These are phyloP conservation scores for Gastrophryne carolinensis DNA, from an alignment of 2,797 vertebrate genomes.

Conservation along the genomic window DNA sequence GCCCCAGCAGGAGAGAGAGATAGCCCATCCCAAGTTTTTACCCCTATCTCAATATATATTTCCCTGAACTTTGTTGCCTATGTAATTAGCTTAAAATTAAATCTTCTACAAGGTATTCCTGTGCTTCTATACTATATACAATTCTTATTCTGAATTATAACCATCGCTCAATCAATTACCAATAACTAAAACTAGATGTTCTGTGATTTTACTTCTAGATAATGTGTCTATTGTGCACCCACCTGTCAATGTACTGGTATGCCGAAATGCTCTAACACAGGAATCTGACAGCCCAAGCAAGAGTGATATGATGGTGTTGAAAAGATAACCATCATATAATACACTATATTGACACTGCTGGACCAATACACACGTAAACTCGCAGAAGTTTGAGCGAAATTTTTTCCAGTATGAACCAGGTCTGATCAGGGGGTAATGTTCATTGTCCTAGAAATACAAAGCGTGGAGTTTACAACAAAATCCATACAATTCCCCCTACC, in stretches of 20 bases:
- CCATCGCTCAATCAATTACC: neutral
- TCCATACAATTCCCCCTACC: too few species aligned
- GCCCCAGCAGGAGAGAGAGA: too few species aligned
- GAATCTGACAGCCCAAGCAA: constrained; percentile 85
- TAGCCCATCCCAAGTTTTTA: too few species aligned
- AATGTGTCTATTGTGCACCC: constrained; percentile 20
- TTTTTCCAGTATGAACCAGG: constrained; percentile 82
- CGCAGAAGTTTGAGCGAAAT: constrained; percentile 86
- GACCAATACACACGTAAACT: constrained; percentile 85
- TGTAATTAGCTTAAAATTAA: too few species aligned
- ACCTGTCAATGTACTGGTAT: constrained; percentile 92
- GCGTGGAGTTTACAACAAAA: too few species aligned
- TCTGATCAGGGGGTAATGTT: constrained; percentile 84
- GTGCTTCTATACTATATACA: too few species aligned
- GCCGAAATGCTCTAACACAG: constrained; percentile 82
- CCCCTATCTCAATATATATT: too few species aligned
- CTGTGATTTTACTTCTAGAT: neutral
- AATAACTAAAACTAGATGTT: neutral
- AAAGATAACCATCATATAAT: constrained; percentile 84
- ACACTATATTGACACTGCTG: constrained; percentile 81
- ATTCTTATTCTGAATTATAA: neutral
- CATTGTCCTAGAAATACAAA: constrained; percentile 70
- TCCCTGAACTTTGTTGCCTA: too few species aligned
- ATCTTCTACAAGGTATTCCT: too few species aligned
- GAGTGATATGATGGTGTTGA: constrained; percentile 82